Conservation (phyloP, 2,888 invertebrate species). For the Tipula unca region DNA sequence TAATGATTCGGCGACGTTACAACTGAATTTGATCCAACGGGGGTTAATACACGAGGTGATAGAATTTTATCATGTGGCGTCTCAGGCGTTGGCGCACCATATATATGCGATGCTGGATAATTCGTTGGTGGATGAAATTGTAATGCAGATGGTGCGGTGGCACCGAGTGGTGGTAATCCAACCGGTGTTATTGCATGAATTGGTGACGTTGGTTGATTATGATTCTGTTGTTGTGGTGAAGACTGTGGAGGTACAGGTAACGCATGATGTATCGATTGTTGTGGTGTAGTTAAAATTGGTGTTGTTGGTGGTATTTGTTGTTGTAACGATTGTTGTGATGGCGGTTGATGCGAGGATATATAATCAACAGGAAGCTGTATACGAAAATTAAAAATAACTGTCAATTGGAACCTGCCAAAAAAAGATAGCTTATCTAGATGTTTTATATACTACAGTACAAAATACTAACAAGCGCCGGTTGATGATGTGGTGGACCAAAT, state of each 20-base stretch:
- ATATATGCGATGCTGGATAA: background rate
- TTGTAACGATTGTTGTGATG: conserved; percentile 21
- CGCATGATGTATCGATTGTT: background rate
- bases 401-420: conserved; percentile 23
- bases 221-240: background rate
- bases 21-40: background rate
- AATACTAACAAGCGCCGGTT: conserved; percentile 34
- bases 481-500: conserved; percentile 24
- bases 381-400: conserved; percentile 23
- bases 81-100: background rate
- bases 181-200: background rate
- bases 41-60: conserved; percentile 1
- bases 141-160: background rate
- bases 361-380: conserved; percentile 37
- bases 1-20: conserved; percentile 17
- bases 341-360: conserved; percentile 28
- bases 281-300: background rate
- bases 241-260: background rate
- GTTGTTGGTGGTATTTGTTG: conserved; percentile 2
- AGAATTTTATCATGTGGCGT: background rate
- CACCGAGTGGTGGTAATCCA: background rate
- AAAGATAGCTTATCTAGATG: background rate
- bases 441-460: background rate
- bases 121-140: background rate
- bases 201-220: background rate